A percentile compares a stretch with the other conserved stretches of the same genome.
phyloP scores from a whole-genome alignment of 2,113 vertebrate species.

The Larimichthys polyactis region DNA sequence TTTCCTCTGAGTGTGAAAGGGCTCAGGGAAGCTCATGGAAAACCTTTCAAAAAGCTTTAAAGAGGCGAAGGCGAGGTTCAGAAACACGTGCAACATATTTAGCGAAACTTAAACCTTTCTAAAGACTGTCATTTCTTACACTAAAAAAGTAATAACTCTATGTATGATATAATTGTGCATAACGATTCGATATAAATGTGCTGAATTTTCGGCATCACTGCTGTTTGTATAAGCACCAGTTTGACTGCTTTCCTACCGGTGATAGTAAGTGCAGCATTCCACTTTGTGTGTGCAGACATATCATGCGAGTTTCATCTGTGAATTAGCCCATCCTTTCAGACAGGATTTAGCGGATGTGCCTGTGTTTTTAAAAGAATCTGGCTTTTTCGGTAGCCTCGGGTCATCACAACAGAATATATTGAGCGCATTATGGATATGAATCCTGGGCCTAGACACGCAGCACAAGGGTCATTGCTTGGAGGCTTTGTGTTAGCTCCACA shows the following conservation, averaged over 20 bases:
- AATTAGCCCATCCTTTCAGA: constrained; percentile 82
- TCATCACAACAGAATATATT: constrained; percentile 86
- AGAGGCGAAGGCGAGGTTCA: constrained; percentile 56
- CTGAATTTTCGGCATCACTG: constrained; percentile 33
- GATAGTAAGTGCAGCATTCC: constrained; percentile 59
- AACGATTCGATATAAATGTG: constrained; percentile 38
- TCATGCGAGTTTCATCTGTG: constrained; percentile 77
- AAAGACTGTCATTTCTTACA: constrained; percentile 43
- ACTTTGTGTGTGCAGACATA: constrained; percentile 70
- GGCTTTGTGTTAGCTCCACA: constrained; percentile 80
- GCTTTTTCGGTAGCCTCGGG: constrained; percentile 79
- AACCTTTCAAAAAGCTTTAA: constrained; percentile 66
- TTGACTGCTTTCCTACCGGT: constrained; percentile 42
- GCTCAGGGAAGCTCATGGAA: constrained; percentile 67
- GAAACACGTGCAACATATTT: constrained; percentile 27
- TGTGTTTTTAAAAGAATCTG: constrained; percentile 80
- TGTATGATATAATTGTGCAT: constrained; percentile 18
- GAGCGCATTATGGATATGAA: constrained; percentile 88
- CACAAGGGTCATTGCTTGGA: constrained; percentile 82
- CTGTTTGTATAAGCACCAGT: constrained; percentile 55
- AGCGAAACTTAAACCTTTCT: constrained; percentile 35
- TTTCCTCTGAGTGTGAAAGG: constrained; percentile 77
- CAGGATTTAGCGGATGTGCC: constrained; percentile 79
- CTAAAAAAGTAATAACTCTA: constrained; percentile 35
- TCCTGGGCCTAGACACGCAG: constrained; percentile 79